Evolutionary conservation across 2,888 invertebrate genomes (phyloP), one percentile per base, ranked within the genome.

Genomic region (Melikaiella ostensackeni): DNA sequence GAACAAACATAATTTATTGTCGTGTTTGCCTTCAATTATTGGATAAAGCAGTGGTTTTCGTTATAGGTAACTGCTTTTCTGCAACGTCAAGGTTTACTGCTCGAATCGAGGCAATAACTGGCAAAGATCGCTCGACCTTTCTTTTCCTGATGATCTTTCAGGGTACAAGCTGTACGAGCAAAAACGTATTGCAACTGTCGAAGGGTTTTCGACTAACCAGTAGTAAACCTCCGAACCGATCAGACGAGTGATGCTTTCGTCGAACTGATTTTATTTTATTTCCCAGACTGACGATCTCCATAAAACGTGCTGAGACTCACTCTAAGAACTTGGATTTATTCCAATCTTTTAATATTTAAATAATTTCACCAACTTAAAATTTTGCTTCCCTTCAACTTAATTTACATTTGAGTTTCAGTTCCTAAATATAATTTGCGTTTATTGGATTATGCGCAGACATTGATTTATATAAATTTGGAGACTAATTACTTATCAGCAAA

Each of bases 21-120:
- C 27, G 42, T 77, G 77, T 79, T 81, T 81, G 75, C 76, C 76
- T 79, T 75, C 77, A 81, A 79, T 81, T 79, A 81, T 76, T 70
- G 77, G 30, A 79, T 75, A 74, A 74, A 35, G 57, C 5, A 21
- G 55, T 11, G 55, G 55, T 55, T 55, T n/a, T 21, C 21, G 55
- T 21, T 9, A 21, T 35, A 21, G n/a, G 59, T 74, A 21, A 38
- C 33, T 59, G 46, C 57, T 74, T 74, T 74, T 74, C 55, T 74
- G 74, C 55, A 74, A 6, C 33, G 55, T 74, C 74, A 74, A 33
- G 57, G 59, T 74, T 74, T 74, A 55, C 57, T 57, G 30, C 35
- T 35, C 74, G 30, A 19, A 74, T 55, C n/a, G 74, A 59, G 74
- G 57, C 57, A 74, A 57, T 74, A 74, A 74, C 57, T 74, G 57